Conservation (phyloP, 2,113 vertebrate genomes). For the Bucco capensis region DNA sequence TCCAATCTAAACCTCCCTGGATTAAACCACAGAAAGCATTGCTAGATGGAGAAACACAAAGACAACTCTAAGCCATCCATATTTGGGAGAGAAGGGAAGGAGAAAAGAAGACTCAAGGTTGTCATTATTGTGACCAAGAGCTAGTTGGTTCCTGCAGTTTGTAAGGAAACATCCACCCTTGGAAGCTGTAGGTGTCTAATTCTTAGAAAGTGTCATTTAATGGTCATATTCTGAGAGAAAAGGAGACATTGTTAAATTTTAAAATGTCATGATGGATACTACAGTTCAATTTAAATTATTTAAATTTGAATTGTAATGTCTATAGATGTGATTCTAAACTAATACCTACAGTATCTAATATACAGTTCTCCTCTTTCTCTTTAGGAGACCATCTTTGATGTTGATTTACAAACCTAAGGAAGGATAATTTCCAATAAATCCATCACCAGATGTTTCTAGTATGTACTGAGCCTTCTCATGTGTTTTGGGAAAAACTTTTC, state of each 20-base stretch:
- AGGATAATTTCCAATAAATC: not conserved
- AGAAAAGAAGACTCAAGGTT: not conserved
- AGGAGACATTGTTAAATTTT: not conserved
- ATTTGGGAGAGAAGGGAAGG: not conserved
- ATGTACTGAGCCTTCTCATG: not conserved
- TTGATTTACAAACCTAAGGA: not conserved
- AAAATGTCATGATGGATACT: not conserved
- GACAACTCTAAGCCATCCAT: not conserved
- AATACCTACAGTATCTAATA: not conserved
- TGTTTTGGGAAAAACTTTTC: slow-evolving; percentile 16
- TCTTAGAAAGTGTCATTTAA: not conserved
- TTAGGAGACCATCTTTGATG: not conserved
- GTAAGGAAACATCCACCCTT: not conserved
- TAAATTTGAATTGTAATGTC: not conserved
- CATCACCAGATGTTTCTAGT: too few species aligned
- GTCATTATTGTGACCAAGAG: not conserved
- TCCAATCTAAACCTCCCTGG: too few species aligned
- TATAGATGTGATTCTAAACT: not conserved
- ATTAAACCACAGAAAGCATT: too few species aligned
- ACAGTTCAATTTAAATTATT: too few species aligned
- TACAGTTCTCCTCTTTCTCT: not conserved
- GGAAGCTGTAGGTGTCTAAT: not conserved
- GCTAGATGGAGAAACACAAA: not conserved
- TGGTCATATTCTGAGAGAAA: not conserved
- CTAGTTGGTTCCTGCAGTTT: not conserved